These are phyloP conservation scores for Rhinophrynus dorsalis DNA, from an alignment of 2,797 vertebrate genomes.

Conservation along the genomic window DNA sequence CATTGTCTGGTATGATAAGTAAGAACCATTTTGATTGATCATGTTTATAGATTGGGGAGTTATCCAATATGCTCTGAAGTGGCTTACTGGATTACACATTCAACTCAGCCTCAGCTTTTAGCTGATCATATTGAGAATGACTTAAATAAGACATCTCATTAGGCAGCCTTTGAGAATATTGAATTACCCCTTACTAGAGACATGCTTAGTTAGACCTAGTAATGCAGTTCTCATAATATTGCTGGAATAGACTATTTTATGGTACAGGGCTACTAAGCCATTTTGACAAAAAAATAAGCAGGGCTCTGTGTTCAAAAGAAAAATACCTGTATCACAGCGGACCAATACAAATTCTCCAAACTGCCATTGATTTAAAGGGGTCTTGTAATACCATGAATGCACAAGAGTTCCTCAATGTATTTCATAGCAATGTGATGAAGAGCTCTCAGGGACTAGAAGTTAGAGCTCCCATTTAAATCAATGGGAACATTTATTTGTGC, in stretches of 20 bases:
- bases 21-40: not conserved
- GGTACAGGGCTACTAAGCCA: not conserved
- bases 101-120: not conserved
- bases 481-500: too few relatives aligned
- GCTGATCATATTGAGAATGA: slow-evolving; percentile 4
- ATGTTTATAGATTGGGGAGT: slow-evolving; percentile 2
- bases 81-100: not conserved
- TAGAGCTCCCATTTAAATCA: too few relatives aligned
- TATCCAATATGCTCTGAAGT: not conserved
- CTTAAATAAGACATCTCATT: not conserved
- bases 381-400: too few relatives aligned
- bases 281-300: too few relatives aligned
- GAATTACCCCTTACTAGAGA: not conserved
- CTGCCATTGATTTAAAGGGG: too few relatives aligned
- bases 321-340: too few relatives aligned
- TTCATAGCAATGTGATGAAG: too few relatives aligned
- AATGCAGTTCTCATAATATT: not conserved
- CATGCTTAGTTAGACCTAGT: not conserved
- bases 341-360: too few relatives aligned
- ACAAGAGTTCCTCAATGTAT: too few relatives aligned
- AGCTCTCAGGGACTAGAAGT: too few relatives aligned
- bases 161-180: not conserved
- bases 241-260: not conserved
- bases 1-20: not conserved
- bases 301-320: too few relatives aligned